Conservation (phyloP, 30 jellyfish, hydroid and myxozoan genomes). For the Turritopsis dohrnii region DNA sequence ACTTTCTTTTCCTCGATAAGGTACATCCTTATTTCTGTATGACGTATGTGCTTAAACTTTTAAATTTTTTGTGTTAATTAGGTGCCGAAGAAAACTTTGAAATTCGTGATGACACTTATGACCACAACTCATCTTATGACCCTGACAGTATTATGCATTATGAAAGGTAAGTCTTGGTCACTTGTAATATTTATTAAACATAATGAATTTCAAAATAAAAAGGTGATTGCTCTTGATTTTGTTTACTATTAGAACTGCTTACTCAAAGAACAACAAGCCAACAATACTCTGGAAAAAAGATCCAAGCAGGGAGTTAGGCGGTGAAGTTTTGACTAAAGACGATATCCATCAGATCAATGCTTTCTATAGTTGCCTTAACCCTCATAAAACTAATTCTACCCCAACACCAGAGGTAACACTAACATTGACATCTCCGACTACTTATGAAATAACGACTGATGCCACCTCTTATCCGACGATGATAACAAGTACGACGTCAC, state of each 20-base stretch:
- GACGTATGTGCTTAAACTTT: no score
- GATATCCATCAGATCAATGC: background rate
- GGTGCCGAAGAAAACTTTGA: conserved; percentile 2
- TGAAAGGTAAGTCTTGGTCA: background rate
- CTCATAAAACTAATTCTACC: background rate
- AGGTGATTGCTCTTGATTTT: background rate
- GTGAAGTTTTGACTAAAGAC: background rate
- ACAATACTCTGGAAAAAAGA: background rate
- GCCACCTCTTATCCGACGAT: background rate
- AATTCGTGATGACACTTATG: background rate
- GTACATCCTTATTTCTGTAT: no score
- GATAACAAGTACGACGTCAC: background rate
- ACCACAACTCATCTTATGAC: background rate
- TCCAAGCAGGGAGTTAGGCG: background rate
- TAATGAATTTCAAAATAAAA: no score
- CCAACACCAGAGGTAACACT: background rate
- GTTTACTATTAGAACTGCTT: background rate
- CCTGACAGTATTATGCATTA: conserved; percentile 20
- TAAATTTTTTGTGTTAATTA: background rate
- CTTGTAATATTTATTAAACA: no score
- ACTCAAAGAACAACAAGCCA: background rate
- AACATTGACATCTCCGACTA: background rate
- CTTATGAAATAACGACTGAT: background rate
- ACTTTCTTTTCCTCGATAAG: no score
- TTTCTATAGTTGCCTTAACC: background rate